Evolutionary conservation across 2,113 vertebrate genomes (phyloP).

Genomic region (Oreotragus oreotragus): DNA sequence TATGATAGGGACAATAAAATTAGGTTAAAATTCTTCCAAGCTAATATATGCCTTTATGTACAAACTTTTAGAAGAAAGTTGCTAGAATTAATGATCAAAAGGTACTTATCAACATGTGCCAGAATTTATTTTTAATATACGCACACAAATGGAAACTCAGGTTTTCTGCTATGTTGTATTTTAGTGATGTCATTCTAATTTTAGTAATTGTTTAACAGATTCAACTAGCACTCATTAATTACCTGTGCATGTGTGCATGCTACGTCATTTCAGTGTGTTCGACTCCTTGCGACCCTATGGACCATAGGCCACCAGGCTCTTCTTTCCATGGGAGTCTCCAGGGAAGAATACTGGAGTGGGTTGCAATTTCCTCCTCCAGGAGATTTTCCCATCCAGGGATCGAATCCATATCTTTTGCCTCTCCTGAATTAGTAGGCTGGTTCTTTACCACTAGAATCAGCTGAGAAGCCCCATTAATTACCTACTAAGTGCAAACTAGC

Average conservation of each 20-base stretch:
- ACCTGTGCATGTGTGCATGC: neutral
- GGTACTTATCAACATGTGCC: neutral
- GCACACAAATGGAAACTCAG: neutral
- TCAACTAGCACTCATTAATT: neutral
- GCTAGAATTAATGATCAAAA: neutral
- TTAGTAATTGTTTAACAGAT: neutral
- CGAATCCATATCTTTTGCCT: neutral
- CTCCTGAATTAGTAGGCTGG: neutral
- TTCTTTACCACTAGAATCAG: neutral
- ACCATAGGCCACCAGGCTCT: neutral
- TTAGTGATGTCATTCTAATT: neutral
- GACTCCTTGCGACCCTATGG: neutral
- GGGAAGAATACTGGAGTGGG: neutral
- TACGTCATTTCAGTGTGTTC: neutral
- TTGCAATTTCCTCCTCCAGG: neutral
- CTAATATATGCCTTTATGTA: neutral
- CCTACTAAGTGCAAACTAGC: neutral
- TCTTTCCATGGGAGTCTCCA: neutral
- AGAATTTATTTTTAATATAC: neutral
- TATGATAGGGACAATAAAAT: neutral
- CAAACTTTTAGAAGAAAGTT: constrained; percentile 1
- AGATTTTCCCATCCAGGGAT: neutral
- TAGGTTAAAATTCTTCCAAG: neutral
- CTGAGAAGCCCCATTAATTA: neutral
- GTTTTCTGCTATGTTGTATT: neutral